These are phyloP conservation scores for Standfussiana lucernea DNA, from an alignment of 2,888 invertebrate species.

Conservation along the genomic window DNA sequence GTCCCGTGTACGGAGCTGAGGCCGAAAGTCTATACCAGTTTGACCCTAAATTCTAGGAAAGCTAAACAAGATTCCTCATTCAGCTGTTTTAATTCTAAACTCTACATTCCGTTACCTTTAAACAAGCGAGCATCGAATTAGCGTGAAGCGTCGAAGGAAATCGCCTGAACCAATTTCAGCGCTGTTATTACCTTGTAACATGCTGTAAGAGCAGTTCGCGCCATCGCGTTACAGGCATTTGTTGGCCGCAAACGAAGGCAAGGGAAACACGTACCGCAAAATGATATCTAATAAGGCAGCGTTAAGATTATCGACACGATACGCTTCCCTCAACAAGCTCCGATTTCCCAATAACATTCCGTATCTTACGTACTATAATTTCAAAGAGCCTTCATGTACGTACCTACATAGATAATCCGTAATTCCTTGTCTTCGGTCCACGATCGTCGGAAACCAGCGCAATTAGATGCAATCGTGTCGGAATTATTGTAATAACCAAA, in stretches of 20 bases:
- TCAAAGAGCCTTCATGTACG: constrained; percentile 65
- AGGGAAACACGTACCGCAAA: constrained; percentile 83
- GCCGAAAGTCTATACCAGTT: background rate
- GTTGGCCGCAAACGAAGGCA: constrained; percentile 58
- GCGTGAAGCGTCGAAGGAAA: constrained; percentile 19
- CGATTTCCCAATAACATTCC: constrained; percentile 65
- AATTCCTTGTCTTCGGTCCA: constrained; percentile 81
- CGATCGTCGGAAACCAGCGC: constrained; percentile 86
- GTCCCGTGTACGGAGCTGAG: background rate
- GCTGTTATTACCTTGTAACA: constrained; percentile 52
- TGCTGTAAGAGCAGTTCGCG: constrained; percentile 52
- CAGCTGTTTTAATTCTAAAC: constrained; percentile 6
- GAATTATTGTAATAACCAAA: constrained; percentile 90
- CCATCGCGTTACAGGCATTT: constrained; percentile 59
- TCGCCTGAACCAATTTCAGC: constrained; percentile 48
- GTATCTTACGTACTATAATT: constrained; percentile 67
- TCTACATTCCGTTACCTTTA: constrained; percentile 17
- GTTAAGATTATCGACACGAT: constrained; percentile 81
- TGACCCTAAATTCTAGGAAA: background rate
- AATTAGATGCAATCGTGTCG: constrained; percentile 89
- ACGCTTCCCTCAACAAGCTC: constrained; percentile 79
- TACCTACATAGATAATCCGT: constrained; percentile 78
- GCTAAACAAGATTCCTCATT: background rate
- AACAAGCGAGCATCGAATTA: constrained; percentile 31
- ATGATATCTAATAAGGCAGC: constrained; percentile 80